A percentile compares a stretch with the other conserved stretches of the same genome.
phyloP scores from a whole-genome alignment of 2,888 invertebrate genomes.

The Saturnia japonica region DNA sequence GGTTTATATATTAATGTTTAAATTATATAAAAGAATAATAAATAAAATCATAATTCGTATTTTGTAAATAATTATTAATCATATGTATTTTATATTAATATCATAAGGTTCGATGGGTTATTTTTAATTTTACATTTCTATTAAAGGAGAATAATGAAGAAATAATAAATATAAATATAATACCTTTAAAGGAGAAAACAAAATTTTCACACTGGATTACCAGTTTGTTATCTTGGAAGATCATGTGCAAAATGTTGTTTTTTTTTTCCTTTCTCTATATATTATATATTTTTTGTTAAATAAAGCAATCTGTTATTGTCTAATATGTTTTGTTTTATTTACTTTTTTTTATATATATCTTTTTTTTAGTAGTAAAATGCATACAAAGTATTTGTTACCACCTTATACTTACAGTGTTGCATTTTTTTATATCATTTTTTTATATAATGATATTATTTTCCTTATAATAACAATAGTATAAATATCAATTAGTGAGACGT shows the following conservation, averaged over 20 bases:
- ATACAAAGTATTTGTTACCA: background rate
- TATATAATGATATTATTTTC: slow-evolving; percentile 28
- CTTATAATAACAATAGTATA: slow-evolving; percentile 37
- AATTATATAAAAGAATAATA: slow-evolving; percentile 45
- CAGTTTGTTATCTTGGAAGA: slow-evolving; percentile 48
- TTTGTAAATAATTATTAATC: slow-evolving; percentile 81
- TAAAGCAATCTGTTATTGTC: slow-evolving; percentile 82
- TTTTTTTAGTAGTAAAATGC: slow-evolving; percentile 24
- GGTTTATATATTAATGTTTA: slow-evolving; percentile 79
- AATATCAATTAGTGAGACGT: slow-evolving; percentile 71
- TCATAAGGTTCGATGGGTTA: slow-evolving; percentile 80
- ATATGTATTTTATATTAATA: slow-evolving; percentile 81
- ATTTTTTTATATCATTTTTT: background rate
- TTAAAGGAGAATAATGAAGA: slow-evolving; percentile 41
- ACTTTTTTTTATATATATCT: slow-evolving; percentile 43
- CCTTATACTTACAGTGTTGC: background rate
- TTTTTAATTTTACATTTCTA: slow-evolving; percentile 79
- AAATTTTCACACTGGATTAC: slow-evolving; percentile 64
- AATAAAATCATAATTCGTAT: slow-evolving; percentile 76
- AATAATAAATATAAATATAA: slow-evolving; percentile 6
- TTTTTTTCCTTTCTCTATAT: slow-evolving; percentile 65
- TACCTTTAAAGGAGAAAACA: slow-evolving; percentile 45
- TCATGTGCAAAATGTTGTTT: slow-evolving; percentile 76
- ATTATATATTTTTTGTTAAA: slow-evolving; percentile 83
- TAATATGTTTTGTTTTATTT: slow-evolving; percentile 75